Evolutionary conservation across 2,888 invertebrate genomes (phyloP), one percentile per base, ranked within the genome.

Genomic region (Tenthredo scrophulariae): DNA sequence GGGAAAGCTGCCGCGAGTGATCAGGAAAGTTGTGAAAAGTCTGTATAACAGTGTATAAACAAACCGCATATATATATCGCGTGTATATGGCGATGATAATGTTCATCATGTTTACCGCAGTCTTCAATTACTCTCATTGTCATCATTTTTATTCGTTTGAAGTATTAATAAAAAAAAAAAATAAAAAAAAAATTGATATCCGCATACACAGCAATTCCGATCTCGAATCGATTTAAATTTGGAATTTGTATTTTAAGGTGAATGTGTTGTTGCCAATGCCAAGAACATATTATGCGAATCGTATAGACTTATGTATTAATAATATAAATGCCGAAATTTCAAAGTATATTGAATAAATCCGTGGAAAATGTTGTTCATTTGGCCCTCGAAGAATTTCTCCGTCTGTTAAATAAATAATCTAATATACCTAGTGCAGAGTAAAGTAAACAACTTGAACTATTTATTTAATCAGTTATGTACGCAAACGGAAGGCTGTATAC

Each of bases 1-100:
- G 77, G 77, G 54, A 77, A 77, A 77, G 77, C 37, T 10, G 40
- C 15, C 9, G 7, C 29, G 33, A 77, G 77, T 40, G 54, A 77
- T 77, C 77, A 77, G 77, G 54, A 77, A 77, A 77, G 77, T 77
- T 77, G 77, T 77, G 77, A 77, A 77, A 77, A 77, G 54, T 54
- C 46, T 18, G n/a, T n/a, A 77, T n/a, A 77, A 40, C 77, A 13
- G 29, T 50, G 4, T 77, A 54, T 9, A 33, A 33, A 15, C 33
- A 54, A 33, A 54, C 40, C 43, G 43, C 22, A 29, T 54, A 15
- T 29, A 54, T 26, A 10, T 37, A 37, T 7, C 6, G 6, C 2
- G 37, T 37, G 2, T 7, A 6, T 37, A 1, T 62, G 43, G 26
- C 18, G 46, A 54, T n/a, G 29, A 54, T 54, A 29, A 50, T 77